phyloP scores from a whole-genome alignment of 2,888 invertebrate genomes.

The Labia minor region DNA sequence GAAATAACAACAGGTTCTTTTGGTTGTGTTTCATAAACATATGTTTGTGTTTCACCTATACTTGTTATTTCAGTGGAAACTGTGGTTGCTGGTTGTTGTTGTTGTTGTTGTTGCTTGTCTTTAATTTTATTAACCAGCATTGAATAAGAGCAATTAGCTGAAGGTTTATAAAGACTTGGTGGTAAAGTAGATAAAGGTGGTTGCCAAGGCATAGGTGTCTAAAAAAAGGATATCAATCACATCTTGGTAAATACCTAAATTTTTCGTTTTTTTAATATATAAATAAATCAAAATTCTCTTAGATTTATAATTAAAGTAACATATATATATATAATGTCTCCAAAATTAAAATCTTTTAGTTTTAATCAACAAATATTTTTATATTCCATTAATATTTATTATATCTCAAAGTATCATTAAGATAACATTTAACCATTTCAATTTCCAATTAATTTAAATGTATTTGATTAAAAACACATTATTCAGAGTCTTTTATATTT shows the following conservation, averaged over 20 bases:
- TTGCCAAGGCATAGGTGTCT: constrained; percentile 37
- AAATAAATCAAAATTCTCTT: no score
- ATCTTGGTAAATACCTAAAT: no score
- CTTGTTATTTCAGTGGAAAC: constrained; percentile 14
- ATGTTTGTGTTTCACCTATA: background rate
- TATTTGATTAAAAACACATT: no score
- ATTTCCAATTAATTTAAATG: no score
- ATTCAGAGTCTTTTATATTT: no score
- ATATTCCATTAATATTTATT: no score
- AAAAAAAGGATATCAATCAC: constrained; percentile 32
- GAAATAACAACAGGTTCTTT: constrained; percentile 19
- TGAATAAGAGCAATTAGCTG: constrained; percentile 77
- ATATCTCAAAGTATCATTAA: no score
- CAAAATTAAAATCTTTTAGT: no score
- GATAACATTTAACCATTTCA: no score
- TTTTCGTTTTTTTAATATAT: no score
- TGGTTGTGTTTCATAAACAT: constrained; percentile 8
- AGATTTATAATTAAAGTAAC: background rate
- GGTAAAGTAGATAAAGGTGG: constrained; percentile 39
- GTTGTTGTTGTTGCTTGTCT: constrained; percentile 40
- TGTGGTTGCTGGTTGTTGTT: background rate
- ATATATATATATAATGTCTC: background rate
- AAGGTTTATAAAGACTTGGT: constrained; percentile 64
- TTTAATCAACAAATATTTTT: no score
- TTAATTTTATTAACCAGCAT: constrained; percentile 78